Base-by-base conservation (phyloP, 2,888 invertebrate species). In the Calameuta idolon region DNA sequence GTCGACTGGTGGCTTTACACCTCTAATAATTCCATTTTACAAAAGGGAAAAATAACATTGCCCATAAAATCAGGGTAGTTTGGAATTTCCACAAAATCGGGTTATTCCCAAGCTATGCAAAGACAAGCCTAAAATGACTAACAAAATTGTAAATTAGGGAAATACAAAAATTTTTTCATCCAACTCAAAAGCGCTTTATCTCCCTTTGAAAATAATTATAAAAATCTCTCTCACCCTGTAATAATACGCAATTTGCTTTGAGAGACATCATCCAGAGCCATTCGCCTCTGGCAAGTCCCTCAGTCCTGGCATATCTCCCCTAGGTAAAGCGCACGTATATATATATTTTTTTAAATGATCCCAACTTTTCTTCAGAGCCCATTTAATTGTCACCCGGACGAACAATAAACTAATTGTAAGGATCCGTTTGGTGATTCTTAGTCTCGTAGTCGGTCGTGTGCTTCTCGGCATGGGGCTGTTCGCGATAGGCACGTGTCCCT, bases 391-490 rank as follows among this genome's bases (percentile, higher is more conserved):
- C 83, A 79, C 83, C 82, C 80, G 79, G 77, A 76, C 83, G 86
- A 83, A 88, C 86, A 88, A 89, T 88, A 85, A 85, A 85, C 85
- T 84, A 86, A 89, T 88, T 88, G 88, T 85, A 80, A 85, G 81
- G 74, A 35, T 34, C 33, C 74, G 35, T 34, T 74, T 34, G 33
- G 74, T 30, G 74, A 74, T 35, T 35, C 71, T 71, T 71, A 71
- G 71, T 31, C 33, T 71, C 31, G 31, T 15, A 71, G 83, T 30
- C n/a, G 34, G 87, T 85, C 89, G 87, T 86, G 90, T 89, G 89
- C 85, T 84, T 74, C 85, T 73, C 89, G 80, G 86, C 87, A 89
- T 88, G 90, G 88, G 88, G 89, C 82, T 85, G 81, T 68, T 81
- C 82, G 76, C 83, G 82, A 76, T 77, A 82, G 88, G 76, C 90